phyloP scores from a whole-genome alignment of 2,113 vertebrate genomes.

The Tyto alba region DNA sequence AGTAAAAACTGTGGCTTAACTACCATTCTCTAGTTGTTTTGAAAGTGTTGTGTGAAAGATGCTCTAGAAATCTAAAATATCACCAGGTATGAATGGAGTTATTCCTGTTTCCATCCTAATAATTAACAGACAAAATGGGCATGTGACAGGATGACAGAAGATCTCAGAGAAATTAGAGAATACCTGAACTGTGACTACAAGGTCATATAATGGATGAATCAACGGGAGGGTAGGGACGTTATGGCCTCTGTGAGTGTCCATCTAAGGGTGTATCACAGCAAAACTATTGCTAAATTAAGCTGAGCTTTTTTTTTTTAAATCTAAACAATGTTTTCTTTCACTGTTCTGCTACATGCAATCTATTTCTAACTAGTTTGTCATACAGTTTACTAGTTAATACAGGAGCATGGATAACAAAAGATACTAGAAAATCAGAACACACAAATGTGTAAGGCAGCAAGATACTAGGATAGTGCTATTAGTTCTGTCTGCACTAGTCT shows the following conservation, averaged over 20 bases:
- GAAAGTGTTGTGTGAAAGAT: neutral
- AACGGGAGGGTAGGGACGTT: neutral
- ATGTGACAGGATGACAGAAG: neutral
- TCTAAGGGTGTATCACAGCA: neutral
- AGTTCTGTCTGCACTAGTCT: neutral
- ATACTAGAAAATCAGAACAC: neutral
- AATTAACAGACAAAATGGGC: neutral
- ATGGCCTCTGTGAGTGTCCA: neutral
- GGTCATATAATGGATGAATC: neutral
- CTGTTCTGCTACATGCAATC: neutral
- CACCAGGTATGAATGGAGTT: neutral
- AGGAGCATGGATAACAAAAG: neutral
- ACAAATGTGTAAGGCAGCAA: neutral
- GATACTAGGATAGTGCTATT: neutral
- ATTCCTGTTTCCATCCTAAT: neutral
- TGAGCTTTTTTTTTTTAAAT: neutral
- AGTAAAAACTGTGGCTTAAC: neutral
- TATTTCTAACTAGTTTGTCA: neutral
- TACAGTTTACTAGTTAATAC: neutral
- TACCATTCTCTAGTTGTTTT: neutral
- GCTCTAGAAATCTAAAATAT: neutral
- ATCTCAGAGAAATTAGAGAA: neutral
- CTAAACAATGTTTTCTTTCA: neutral
- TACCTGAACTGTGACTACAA: neutral
- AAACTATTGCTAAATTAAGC: neutral